Conservation (phyloP, 2,888 invertebrate genomes). For the Trimorus sp. region DNA sequence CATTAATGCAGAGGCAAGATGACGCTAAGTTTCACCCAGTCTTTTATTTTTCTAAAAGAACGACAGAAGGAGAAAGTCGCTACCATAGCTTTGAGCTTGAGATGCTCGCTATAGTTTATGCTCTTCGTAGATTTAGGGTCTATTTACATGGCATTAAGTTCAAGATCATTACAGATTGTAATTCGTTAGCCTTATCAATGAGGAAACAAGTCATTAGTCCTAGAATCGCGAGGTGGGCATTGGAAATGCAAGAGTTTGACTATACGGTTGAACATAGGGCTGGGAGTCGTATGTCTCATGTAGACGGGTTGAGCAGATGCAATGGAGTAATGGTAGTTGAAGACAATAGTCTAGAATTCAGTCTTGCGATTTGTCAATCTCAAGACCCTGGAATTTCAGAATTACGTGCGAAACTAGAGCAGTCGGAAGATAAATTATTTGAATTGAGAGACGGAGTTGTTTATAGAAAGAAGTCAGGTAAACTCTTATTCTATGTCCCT, state of each 20-base stretch:
- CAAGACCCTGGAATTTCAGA: no score
- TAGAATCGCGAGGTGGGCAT: slow-evolving; percentile 12
- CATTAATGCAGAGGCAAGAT: slow-evolving; percentile 9
- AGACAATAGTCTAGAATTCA: no score
- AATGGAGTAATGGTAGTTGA: neutral
- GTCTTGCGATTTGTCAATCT: no score
- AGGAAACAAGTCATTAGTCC: slow-evolving; percentile 17
- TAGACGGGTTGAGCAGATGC: slow-evolving; percentile 10
- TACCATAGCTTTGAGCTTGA: slow-evolving; percentile 44
- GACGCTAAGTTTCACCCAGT: slow-evolving; percentile 14
- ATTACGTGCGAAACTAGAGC: no score
- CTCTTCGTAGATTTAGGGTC: slow-evolving; percentile 16
- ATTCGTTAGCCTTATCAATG: neutral
- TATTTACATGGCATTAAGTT: slow-evolving; percentile 12
- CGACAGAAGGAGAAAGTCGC: slow-evolving; percentile 2
- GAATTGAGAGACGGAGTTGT: no score
- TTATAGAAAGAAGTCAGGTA: no score
- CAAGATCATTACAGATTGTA: slow-evolving; percentile 28
- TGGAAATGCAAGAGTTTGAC: slow-evolving; percentile 13
- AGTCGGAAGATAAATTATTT: no score
- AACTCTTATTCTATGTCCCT: no score
- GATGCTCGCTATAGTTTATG: slow-evolving; percentile 22
- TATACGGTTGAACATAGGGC: slow-evolving; percentile 5
- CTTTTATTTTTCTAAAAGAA: slow-evolving; percentile 27
- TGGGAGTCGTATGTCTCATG: slow-evolving; percentile 11